phyloP scores from a whole-genome alignment of 2,797 vertebrate species.

The Enteromius unitaeniatus region DNA sequence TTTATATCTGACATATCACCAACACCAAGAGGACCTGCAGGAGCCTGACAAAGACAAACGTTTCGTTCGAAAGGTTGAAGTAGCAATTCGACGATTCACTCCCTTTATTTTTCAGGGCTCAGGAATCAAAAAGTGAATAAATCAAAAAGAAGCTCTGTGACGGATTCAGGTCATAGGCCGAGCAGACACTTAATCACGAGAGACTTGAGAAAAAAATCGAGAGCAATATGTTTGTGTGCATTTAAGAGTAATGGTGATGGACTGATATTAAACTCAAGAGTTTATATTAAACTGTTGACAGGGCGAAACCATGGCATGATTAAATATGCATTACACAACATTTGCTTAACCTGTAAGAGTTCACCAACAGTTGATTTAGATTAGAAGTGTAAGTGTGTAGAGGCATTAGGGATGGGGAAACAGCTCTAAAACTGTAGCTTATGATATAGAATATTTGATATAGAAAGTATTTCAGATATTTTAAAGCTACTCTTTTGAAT shows the following conservation, averaged over 20 bases:
- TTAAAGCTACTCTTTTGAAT: background rate
- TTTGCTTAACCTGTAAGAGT: slow-evolving; percentile 40
- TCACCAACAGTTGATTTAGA: slow-evolving; percentile 25
- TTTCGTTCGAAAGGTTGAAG: slow-evolving; percentile 62
- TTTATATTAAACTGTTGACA: slow-evolving; percentile 45
- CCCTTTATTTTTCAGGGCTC: slow-evolving; percentile 54
- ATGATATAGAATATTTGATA: background rate
- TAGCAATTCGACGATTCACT: slow-evolving; percentile 63
- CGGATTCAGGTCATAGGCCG: slow-evolving; percentile 65
- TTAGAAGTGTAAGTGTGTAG: background rate
- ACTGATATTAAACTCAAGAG: slow-evolving; percentile 53
- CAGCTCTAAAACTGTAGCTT: background rate
- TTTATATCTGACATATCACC: slow-evolving; percentile 40
- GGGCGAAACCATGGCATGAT: slow-evolving; percentile 50
- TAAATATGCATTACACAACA: slow-evolving; percentile 48
- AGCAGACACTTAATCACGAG: slow-evolving; percentile 67
- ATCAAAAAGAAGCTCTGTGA: slow-evolving; percentile 65
- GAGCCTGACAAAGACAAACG: slow-evolving; percentile 62
- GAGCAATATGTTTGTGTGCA: slow-evolving; percentile 55
- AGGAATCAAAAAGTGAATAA: slow-evolving; percentile 62
- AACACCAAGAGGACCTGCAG: slow-evolving; percentile 28
- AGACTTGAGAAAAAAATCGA: slow-evolving; percentile 19
- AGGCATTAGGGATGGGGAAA: background rate
- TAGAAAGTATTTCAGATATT: background rate
- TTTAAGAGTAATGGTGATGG: slow-evolving; percentile 59